A percentile compares a stretch with the other conserved stretches of the same genome.
Conservation (phyloP, 2,888 invertebrate species). For the Hesperia comma region DNA sequence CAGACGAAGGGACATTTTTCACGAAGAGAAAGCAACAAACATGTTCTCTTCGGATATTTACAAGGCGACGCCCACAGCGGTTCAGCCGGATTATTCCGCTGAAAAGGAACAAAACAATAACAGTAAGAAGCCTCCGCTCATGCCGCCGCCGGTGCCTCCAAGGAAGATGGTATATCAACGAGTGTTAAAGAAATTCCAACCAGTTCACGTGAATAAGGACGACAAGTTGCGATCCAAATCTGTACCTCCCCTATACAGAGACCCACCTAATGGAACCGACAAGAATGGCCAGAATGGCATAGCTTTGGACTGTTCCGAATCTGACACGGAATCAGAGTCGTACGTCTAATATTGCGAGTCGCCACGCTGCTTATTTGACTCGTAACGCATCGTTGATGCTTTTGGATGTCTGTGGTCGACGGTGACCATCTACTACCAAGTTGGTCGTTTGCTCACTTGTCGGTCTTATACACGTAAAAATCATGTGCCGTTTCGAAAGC, state of each 20-base stretch:
- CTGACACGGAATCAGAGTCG: conserved; percentile 81
- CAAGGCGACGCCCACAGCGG: conserved; percentile 79
- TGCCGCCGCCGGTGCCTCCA: conserved; percentile 85
- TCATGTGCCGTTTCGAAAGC: conserved; percentile 17
- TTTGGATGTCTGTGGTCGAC: no score
- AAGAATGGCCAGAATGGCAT: conserved; percentile 66
- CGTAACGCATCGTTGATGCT: no score
- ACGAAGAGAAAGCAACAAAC: conserved; percentile 69
- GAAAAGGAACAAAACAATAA: conserved; percentile 64
- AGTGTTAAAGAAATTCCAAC: conserved; percentile 85
- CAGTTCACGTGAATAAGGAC: conserved; percentile 86
- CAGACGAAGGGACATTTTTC: conserved; percentile 71
- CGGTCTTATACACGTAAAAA: no score
- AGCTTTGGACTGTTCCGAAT: conserved; percentile 76
- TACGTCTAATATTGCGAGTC: conserved; percentile 62
- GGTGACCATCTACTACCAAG: no score
- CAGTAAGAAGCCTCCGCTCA: conserved; percentile 75
- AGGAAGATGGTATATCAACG: conserved; percentile 79
- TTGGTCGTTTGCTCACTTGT: no score
- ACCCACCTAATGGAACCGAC: conserved; percentile 68
- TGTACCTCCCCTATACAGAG: conserved; percentile 75
- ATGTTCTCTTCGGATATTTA: conserved; percentile 77
- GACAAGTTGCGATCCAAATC: conserved; percentile 80
- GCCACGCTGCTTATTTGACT: no score
- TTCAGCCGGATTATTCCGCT: conserved; percentile 67